Conservation (phyloP, 2,797 vertebrate species). For the Mormyrus hasselquistii region DNA sequence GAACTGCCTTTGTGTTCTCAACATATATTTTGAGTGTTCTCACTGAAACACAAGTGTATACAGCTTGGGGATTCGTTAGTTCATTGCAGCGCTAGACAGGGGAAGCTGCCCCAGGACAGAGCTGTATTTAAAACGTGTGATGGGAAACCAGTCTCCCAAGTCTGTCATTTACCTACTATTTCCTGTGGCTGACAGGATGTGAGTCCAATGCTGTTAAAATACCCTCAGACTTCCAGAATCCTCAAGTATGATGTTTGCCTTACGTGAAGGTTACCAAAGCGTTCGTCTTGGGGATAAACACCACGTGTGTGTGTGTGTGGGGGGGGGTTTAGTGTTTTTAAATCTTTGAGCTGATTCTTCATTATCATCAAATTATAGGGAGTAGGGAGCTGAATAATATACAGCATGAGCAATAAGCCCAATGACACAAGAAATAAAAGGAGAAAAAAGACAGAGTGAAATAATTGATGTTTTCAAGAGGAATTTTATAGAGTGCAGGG, state of each 20-base stretch:
- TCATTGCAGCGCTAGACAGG: not conserved
- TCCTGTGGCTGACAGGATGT: slow-evolving; percentile 57
- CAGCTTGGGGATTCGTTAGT: slow-evolving; percentile 21
- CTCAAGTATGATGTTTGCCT: slow-evolving; percentile 42
- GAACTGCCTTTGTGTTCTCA: not conserved
- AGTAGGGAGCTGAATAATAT: not conserved
- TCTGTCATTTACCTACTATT: slow-evolving; percentile 57
- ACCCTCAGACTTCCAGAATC: slow-evolving; percentile 40
- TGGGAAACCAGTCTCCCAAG: slow-evolving; percentile 42
- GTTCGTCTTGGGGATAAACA: slow-evolving; percentile 27
- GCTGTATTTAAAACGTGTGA: slow-evolving; percentile 19
- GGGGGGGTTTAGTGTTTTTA: not conserved
- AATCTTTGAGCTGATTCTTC: slow-evolving; percentile 15
- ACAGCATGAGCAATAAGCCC: not conserved
- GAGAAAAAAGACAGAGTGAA: slow-evolving; percentile 12
- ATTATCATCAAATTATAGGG: slow-evolving; percentile 21
- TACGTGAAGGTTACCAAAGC: slow-evolving; percentile 38
- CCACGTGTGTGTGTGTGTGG: not conserved
- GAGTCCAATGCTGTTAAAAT: slow-evolving; percentile 32
- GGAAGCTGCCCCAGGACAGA: not conserved
- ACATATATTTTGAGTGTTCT: not conserved
- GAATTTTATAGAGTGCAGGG: not conserved
- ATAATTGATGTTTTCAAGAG: slow-evolving; percentile 10
- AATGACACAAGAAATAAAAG: not conserved
- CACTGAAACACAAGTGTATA: not conserved